These are phyloP conservation scores for Oryzias sinensis DNA, from an alignment of 2,797 vertebrate species.

Conservation along the genomic window DNA sequence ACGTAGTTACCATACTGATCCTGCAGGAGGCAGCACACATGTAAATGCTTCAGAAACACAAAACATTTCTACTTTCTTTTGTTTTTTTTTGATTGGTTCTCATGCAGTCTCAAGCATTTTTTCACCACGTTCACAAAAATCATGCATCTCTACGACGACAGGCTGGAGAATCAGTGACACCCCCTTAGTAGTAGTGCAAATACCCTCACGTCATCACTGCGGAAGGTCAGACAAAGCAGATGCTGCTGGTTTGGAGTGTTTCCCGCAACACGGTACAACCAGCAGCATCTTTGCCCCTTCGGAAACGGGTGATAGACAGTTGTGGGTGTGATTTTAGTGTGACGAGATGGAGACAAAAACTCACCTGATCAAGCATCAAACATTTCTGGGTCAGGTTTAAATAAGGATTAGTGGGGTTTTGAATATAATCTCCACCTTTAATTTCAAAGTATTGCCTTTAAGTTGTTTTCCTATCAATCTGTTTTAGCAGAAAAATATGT, in stretches of 20 bases:
- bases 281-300: constrained; percentile 70
- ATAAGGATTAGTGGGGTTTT: constrained; percentile 32
- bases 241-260: constrained; percentile 54
- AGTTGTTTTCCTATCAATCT: constrained; percentile 57
- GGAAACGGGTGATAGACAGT: constrained; percentile 66
- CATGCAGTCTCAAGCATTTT: constrained; percentile 65
- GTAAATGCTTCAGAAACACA: constrained; percentile 9
- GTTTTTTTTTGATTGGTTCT: constrained; percentile 23
- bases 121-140: constrained; percentile 35
- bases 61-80: too few relatives aligned
- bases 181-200: constrained; percentile 41
- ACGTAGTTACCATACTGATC: constrained; percentile 99
- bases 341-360: constrained; percentile 53
- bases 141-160: constrained; percentile 63
- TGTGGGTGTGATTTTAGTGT: constrained; percentile 58
- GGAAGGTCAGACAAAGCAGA: constrained; percentile 73
- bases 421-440: constrained; percentile 37
- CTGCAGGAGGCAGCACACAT: constrained; percentile 67
- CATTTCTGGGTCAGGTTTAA: constrained; percentile 24
- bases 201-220: constrained; percentile 69
- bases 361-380: constrained; percentile 58
- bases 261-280: constrained; percentile 42
- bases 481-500: constrained; percentile 28
- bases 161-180: constrained; percentile 57
- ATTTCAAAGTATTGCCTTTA: constrained; percentile 38